These are phyloP conservation scores for Muntiacus muntjak DNA, from an alignment of 2,113 vertebrate species.

Conservation along the genomic window DNA sequence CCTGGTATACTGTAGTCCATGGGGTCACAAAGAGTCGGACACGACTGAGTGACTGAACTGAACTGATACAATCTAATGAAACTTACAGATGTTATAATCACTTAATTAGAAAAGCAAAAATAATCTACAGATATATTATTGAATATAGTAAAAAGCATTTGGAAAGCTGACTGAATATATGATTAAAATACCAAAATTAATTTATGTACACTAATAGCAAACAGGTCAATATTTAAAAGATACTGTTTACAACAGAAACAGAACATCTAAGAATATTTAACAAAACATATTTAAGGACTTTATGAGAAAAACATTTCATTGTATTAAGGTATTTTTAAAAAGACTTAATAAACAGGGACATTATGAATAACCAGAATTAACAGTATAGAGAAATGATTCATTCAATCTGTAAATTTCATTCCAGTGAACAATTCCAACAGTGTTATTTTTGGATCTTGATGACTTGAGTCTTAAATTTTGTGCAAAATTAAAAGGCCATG, in stretches of 20 bases:
- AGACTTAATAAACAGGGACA: neutral
- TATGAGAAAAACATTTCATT: neutral
- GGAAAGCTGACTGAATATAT: neutral
- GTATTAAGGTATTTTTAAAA: neutral
- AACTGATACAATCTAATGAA: neutral
- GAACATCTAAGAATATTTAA: neutral
- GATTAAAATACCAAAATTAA: neutral
- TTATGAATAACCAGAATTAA: neutral
- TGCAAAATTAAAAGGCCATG: neutral
- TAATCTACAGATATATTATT: neutral
- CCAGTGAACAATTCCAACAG: neutral
- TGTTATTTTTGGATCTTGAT: neutral
- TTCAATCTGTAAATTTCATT: neutral
- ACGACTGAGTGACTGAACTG: neutral
- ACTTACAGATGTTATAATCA: neutral
- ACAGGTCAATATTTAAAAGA: neutral
- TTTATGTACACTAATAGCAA: neutral
- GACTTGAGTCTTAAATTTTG: neutral
- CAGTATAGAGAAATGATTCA: neutral
- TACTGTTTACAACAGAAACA: neutral
- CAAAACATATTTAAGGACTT: neutral
- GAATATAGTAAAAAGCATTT: neutral
- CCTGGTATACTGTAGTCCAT: neutral
- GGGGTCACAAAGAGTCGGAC: accelerated
- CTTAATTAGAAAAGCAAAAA: neutral